Evolutionary conservation across 2,888 invertebrate genomes (phyloP).

Genomic region (Drosophila histrio): DNA sequence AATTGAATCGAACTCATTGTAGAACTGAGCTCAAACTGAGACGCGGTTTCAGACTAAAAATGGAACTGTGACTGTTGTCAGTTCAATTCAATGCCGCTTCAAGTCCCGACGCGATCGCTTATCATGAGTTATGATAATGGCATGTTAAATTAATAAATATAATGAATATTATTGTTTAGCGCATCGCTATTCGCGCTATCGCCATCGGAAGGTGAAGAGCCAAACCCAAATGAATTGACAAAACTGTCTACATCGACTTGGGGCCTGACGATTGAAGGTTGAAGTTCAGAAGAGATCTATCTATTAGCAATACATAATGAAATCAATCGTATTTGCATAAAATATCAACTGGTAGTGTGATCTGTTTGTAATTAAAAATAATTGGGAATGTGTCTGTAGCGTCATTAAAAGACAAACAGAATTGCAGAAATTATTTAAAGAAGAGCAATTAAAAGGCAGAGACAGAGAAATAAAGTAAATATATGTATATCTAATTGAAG

Average conservation of each 20-base stretch:
- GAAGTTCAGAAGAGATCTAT: slow-evolving; percentile 2
- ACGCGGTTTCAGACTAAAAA: slow-evolving; percentile 1
- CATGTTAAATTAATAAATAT: slow-evolving; percentile 76
- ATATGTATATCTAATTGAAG: no score
- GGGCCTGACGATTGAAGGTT: not conserved
- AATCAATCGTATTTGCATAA: not conserved
- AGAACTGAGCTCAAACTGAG: not conserved
- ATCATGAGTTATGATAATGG: slow-evolving; percentile 65
- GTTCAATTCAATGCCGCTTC: slow-evolving; percentile 38
- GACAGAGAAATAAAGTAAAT: no score
- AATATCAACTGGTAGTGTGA: not conserved
- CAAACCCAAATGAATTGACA: slow-evolving; percentile 9
- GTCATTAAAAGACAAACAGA: not conserved
- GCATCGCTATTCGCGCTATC: slow-evolving; percentile 25
- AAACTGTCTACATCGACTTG: not conserved
- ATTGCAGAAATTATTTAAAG: not conserved
- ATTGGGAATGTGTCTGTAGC: no score
- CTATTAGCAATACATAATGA: not conserved
- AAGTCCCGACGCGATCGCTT: slow-evolving; percentile 22
- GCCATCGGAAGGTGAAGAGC: slow-evolving; percentile 33
- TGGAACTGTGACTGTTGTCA: slow-evolving; percentile 42
- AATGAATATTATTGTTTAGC: slow-evolving; percentile 71
- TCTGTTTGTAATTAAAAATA: not conserved
- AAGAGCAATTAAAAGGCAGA: not conserved
- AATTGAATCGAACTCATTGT: slow-evolving; percentile 26